Base-by-base conservation (phyloP, 2,888 invertebrate species). In the Metacarcinus magister region DNA sequence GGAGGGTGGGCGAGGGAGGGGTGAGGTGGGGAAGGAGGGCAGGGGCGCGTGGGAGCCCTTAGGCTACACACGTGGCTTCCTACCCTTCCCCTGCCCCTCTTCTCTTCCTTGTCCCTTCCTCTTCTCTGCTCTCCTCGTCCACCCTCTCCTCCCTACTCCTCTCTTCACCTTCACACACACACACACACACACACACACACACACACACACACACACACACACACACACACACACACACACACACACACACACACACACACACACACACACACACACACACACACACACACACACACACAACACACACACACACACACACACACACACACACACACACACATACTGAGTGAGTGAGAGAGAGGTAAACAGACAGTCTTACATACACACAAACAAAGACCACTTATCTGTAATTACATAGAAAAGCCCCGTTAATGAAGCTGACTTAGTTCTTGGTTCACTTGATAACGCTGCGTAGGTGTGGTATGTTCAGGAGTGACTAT, bases 191-290 rank as follows among this genome's bases (percentile, higher is more conserved):
- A 91, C 44, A 48, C 91, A 91, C 48, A 91, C 91, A 91, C 91
- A 91, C 91, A 91, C 46, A 91, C 91, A 48, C 91, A 91, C 91
- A 48, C 91, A 91, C 90, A 91, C 48, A 91, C 44, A 91, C 91
- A 48, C 91, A 91, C 91, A 48, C 91, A 91, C 91, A 48, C 91
- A 91, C 90, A 91, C 91, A 91, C 91, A 91, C 44, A 91, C 91
- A 48, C 91, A 91, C 91, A 48, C 91, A 91, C 91, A 91, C 46
- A 91, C 43, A 91, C 91, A 46, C 91, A 91, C 91, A 46, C 91
- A 91, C 91, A 46, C 43, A 91, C 91, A 91, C 91, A 91, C 43
- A 91, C 91, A 46, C 91, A 91, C 91, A 46, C 91, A 91, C 89
- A 91, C 91, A 91, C 23, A 91, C 91, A 91, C 43, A 46, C 91